Conservation (phyloP, 2,113 vertebrate genomes). For the Silurus glanis region DNA sequence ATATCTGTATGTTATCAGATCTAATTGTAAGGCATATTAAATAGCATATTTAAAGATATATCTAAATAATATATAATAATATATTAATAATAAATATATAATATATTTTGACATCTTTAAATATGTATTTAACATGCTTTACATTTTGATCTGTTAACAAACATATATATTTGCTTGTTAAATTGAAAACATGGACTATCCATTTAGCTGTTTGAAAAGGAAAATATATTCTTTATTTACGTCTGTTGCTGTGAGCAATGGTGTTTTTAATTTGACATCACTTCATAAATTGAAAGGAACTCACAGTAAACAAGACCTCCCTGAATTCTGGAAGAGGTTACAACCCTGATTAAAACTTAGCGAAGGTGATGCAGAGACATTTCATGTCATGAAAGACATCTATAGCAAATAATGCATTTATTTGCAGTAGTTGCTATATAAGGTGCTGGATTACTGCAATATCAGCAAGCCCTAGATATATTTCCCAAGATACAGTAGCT, state of each 20-base stretch:
- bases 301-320: neutral
- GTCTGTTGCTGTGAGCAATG: neutral
- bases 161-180: too few relatives aligned
- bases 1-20: neutral
- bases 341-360: neutral
- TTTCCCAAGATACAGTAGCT: neutral
- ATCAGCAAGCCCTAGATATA: neutral
- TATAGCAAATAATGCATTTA: neutral
- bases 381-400: neutral
- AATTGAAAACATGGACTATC: too few relatives aligned
- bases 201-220: too few relatives aligned
- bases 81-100: too few relatives aligned
- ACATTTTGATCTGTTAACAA: too few relatives aligned
- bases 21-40: neutral
- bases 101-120: too few relatives aligned
- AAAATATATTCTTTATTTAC: neutral
- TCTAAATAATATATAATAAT: too few relatives aligned
- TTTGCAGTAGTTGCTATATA: neutral
- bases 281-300: neutral
- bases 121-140: too few relatives aligned
- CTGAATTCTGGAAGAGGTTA: neutral
- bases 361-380: neutral
- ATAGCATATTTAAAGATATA: too few relatives aligned
- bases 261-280: neutral
- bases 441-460: neutral